Evolutionary conservation across 2,797 vertebrate genomes (phyloP).

Genomic region (Oreochromis mossambicus): DNA sequence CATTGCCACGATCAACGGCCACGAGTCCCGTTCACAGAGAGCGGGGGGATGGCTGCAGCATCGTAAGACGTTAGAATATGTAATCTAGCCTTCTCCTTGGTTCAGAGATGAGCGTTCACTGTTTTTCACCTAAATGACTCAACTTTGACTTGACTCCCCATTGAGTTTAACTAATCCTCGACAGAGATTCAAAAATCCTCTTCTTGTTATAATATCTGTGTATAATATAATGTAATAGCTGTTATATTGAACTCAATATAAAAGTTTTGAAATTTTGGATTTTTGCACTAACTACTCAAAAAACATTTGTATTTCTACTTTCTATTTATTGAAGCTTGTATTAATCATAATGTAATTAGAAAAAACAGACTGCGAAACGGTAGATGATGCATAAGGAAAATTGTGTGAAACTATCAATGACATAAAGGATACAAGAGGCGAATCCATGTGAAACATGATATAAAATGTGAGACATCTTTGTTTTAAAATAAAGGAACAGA

Average conservation of each 20-base stretch:
- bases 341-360: not conserved
- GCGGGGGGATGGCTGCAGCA: not conserved
- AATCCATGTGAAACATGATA: not conserved
- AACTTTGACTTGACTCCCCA: not conserved
- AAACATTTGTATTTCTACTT: not conserved
- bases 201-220: not conserved
- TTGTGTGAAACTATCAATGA: not conserved
- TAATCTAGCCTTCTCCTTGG: not conserved
- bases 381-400: not conserved
- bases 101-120: not conserved
- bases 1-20: not conserved
- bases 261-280: accelerated
- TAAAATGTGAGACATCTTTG: slow-evolving; percentile 13
- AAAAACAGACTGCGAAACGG: not conserved
- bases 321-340: not conserved
- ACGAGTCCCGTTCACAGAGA: not conserved
- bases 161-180: not conserved
- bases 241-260: not conserved
- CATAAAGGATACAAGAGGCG: not conserved
- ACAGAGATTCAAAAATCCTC: not conserved
- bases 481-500: slow-evolving; percentile 27
- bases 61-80: not conserved
- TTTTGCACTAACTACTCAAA: not conserved
- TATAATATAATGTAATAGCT: not conserved
- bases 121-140: not conserved